Evolutionary conservation across 1,140 invertebrate species (phyloP), one percentile per base, ranked within the genome.

Genomic region (Euura saliciscinereae): DNA sequence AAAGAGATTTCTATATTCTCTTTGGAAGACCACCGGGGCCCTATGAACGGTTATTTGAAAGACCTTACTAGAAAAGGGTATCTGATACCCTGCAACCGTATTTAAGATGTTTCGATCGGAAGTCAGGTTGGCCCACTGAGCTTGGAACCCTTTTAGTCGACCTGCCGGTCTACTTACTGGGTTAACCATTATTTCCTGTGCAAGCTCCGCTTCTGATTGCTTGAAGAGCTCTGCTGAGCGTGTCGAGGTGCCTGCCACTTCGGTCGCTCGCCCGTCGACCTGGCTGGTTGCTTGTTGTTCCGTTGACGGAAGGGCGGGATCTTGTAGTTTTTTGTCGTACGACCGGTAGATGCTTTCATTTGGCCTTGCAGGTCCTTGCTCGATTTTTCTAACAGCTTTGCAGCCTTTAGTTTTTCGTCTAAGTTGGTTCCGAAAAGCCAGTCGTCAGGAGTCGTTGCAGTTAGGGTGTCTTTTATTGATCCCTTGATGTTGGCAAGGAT

Each of bases 151-250:
- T 13, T 46, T 71, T n/a, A 74, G 46, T 67, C 73, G 68, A 2
- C 73, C 73, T 2, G 73, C 73, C 65, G 71, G 68, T 3, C 44
- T 45, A 74, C 69, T 71, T 64, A 74, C 73, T 28, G 28, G 28
- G 28, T 28, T 28, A 28, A 28, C 28, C 28, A 28, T 28, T 28
- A 28, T 28, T 28, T 28, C 1, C 28, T 28, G 28, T 28, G 28
- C 28, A 28, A 28, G 28, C 28, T 28, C 28, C 28, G 28, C 28
- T 28, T 28, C 0, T 28, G 28, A 1, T 28, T 28, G 28, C 28
- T 28, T 28, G 28, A 28, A 28, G 28, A 28, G 28, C 28, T 28
- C 28, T 28, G 28, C 28, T 28, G 28, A 28, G 28, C 28, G 28
- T 28, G 28, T 28, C 28, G 28, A 28, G 28, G 28, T 28, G 28